These are phyloP conservation scores for Trachops cirrhosus DNA, from an alignment of 2,797 vertebrate species.

Conservation along the genomic window DNA sequence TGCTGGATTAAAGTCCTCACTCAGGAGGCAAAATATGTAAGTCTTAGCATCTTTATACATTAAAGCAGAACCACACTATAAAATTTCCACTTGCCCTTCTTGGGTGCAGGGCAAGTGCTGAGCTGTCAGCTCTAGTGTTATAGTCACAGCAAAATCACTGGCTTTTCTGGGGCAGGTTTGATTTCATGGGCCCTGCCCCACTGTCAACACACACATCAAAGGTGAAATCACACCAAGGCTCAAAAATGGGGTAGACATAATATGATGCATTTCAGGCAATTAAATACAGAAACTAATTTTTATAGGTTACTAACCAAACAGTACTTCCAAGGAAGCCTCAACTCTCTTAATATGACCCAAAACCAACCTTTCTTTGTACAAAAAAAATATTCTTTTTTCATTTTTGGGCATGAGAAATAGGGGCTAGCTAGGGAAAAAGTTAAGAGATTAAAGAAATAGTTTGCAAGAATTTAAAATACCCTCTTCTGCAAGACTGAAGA, in stretches of 20 bases:
- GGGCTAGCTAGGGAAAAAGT: neutral
- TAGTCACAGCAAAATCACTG: neutral
- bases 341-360: neutral
- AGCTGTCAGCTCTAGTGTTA: neutral
- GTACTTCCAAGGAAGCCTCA: constrained; percentile 12
- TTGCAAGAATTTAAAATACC: constrained; percentile 38
- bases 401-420: constrained; percentile 14
- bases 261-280: neutral
- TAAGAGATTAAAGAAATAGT: constrained; percentile 44
- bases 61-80: constrained; percentile 5
- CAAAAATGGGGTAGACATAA: neutral
- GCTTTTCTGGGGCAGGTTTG: constrained; percentile 22
- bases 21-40: constrained; percentile 29
- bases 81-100: constrained; percentile 36
- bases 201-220: neutral
- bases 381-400: neutral
- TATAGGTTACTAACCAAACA: neutral
- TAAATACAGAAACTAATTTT: neutral
- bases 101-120: neutral
- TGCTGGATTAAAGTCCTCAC: constrained; percentile 51
- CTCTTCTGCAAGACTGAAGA: constrained; percentile 12
- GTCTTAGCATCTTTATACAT: constrained; percentile 23
- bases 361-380: neutral
- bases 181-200: neutral
- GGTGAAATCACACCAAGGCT: neutral